Percentiles rank a stretch among this genome's conserved stretches.
phyloP scores from a whole-genome alignment of 2,888 invertebrate species.

The Epistrophella euchroma region DNA sequence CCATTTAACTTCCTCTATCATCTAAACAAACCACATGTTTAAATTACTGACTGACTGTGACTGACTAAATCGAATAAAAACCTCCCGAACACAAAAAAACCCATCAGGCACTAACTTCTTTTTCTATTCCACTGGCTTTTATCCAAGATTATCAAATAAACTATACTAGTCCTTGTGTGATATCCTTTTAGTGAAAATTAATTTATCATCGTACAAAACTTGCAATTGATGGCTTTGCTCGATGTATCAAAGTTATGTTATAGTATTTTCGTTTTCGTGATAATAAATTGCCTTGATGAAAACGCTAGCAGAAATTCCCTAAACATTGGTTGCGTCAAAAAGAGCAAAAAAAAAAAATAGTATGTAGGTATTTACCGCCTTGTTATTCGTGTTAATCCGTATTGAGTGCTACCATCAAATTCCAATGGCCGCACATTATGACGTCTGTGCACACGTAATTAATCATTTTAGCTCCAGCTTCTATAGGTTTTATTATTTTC shows the following conservation, averaged over 20 bases:
- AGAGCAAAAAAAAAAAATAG: neutral
- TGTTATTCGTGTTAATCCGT: conserved; percentile 66
- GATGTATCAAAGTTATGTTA: conserved; percentile 17
- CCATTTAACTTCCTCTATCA: conserved; percentile 59
- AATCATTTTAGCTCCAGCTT: conserved; percentile 56
- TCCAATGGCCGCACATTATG: conserved; percentile 75
- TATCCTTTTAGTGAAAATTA: conserved; percentile 67
- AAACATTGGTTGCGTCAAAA: conserved; percentile 30
- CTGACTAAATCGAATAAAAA: conserved; percentile 44
- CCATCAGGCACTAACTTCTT: neutral
- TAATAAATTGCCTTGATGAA: conserved; percentile 31
- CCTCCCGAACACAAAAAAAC: conserved; percentile 10
- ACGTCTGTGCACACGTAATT: conserved; percentile 72
- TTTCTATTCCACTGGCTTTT: conserved; percentile 47
- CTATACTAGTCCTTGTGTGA: conserved; percentile 30
- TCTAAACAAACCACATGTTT: conserved; percentile 34
- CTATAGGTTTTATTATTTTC: neutral
- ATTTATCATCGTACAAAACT: conserved; percentile 66
- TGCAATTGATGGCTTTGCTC: conserved; percentile 54
- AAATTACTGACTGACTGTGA: conserved; percentile 58
- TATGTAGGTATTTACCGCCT: conserved; percentile 20
- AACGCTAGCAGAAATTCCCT: conserved; percentile 1
- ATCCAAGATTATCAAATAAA: conserved; percentile 54
- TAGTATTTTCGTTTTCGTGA: conserved; percentile 23
- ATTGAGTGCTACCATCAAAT: conserved; percentile 73